Evolutionary conservation across 2,888 invertebrate genomes (phyloP).

Genomic region (Agriopis leucophaearia): DNA sequence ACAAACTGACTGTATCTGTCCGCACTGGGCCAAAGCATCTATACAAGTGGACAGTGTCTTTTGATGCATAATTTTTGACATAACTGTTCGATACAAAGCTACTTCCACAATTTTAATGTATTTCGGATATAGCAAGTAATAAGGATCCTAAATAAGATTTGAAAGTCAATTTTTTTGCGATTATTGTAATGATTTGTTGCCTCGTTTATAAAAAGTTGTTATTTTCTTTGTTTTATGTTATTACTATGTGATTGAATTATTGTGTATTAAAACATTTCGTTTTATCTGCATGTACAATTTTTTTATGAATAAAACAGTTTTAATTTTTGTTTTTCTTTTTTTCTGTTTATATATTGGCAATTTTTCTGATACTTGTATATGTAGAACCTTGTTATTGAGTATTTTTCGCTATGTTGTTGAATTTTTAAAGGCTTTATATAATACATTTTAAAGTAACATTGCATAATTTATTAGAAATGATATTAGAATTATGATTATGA

Average conservation of each 20-base stretch:
- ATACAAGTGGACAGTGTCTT: neutral
- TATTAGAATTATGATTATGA: neutral
- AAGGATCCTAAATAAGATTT: neutral
- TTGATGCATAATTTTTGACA: neutral
- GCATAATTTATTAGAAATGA: neutral
- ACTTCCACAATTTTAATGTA: neutral
- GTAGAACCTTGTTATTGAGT: neutral
- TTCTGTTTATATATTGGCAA: neutral
- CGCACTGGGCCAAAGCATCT: neutral
- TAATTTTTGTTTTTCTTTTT: conserved; percentile 19
- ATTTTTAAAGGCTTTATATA: conserved; percentile 14
- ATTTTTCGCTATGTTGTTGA: conserved; percentile 11
- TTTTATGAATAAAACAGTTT: conserved; percentile 22
- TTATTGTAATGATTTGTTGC: conserved; percentile 38
- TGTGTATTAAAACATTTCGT: conserved; percentile 31
- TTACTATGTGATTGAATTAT: conserved; percentile 25
- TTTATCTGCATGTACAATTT: conserved; percentile 24
- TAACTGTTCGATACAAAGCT: neutral
- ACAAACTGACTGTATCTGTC: neutral
- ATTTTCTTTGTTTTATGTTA: conserved; percentile 40
- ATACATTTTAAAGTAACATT: neutral
- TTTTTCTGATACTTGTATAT: no score
- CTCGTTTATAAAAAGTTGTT: conserved; percentile 42
- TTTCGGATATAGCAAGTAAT: neutral
- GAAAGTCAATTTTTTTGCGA: conserved; percentile 34